Evolutionary conservation across 1,140 invertebrate species (phyloP), one percentile per base, ranked within the genome.

Genomic region (Bicyclus anynana): DNA sequence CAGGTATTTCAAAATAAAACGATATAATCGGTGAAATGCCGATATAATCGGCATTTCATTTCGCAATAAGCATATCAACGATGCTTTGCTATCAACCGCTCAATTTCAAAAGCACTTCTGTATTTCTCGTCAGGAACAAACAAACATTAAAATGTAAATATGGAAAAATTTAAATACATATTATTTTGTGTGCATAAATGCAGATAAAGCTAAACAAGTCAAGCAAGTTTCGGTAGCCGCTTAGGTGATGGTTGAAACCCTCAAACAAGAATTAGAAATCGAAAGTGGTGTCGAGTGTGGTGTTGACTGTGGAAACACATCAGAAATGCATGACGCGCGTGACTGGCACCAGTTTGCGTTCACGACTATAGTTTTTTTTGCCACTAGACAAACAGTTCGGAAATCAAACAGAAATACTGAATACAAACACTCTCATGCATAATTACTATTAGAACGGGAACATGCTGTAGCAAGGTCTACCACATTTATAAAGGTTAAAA

Each of bases 371-470:
- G 40, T 0, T 44, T 20, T 44, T 42, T 69, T 65, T 79, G n/a
- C 74, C 52, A 64, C 66, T 77, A 69, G 73, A 73, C 64, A 79
- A 82, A 80, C 76, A 79, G 54, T 77, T 72, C 55, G 40, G 52
- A 71, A 77, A 80, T 82, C 78, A 84, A 65, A 79, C 77, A 80
- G 52, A 44, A 58, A 60, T 33, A 67, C 67, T 48, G 66, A 73
- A 71, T 76, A 73, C 71, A 82, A 77, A 68, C 65, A 37, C n/a
- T 33, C 7, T 33, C 3, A 33, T 4, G 10, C 29, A 12, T 1
- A 12, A 33, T 33, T 3, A 33, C 10, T 7, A 33, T 33, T 33
- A 12, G 12, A 33, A 33, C 2, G n/a, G n/a, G n/a, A n/a, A n/a
- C n/a, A n/a, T n/a, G n/a, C n/a, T n/a, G n/a, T n/a, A n/a, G n/a